Conservation (phyloP, 2,113 vertebrate species). For the rat (Rattus norvegicus) region DNA sequence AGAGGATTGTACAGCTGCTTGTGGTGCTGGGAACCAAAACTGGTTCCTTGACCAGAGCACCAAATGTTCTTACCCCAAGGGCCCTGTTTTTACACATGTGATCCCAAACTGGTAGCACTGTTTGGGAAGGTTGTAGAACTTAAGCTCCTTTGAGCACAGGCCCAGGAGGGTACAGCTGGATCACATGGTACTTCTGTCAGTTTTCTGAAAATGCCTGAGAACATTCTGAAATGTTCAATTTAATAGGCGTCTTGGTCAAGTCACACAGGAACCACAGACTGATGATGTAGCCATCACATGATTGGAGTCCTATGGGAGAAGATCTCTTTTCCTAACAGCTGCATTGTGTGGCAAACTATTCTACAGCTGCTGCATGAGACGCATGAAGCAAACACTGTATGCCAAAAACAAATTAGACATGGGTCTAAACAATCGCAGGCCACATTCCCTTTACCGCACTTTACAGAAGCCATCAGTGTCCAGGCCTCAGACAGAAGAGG, state of each 20-base stretch:
- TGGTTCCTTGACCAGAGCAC: background rate
- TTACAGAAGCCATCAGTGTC: background rate
- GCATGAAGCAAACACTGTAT: background rate
- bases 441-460: background rate
- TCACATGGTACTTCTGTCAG: background rate
- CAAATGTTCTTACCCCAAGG: background rate
- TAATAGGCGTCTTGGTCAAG: background rate
- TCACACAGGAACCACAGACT: background rate
- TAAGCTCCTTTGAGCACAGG: background rate
- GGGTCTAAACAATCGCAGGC: background rate
- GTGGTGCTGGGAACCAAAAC: background rate
- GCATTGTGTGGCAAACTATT: background rate
- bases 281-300: background rate
- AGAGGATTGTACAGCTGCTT: background rate
- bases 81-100: background rate
- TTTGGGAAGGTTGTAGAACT: no score
- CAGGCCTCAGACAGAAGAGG: background rate
- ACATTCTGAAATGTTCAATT: background rate
- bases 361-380: background rate
- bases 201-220: background rate
- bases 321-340: background rate
- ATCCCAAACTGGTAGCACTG: background rate
- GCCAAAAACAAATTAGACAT: background rate
- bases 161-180: background rate
- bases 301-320: background rate